phyloP scores from a whole-genome alignment of 2,797 vertebrate species.

The Hipposideros larvatus region DNA sequence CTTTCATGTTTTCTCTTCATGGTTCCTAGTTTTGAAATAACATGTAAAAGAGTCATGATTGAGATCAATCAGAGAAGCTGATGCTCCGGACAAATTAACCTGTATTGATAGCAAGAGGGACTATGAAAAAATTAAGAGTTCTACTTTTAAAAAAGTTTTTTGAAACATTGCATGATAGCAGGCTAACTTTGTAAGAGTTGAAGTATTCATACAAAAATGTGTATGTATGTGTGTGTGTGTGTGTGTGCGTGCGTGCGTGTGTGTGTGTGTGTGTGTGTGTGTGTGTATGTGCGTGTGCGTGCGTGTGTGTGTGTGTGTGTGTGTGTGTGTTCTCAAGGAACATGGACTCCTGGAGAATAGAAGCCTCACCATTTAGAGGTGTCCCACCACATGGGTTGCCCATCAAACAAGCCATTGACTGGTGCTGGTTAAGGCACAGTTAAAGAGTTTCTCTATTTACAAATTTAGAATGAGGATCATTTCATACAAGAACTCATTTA shows the following conservation, averaged over 20 bases:
- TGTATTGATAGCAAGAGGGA: neutral
- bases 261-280: neutral
- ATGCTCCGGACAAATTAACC: neutral
- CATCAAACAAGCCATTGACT: neutral
- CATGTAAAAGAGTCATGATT: neutral
- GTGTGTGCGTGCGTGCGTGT: too few species aligned
- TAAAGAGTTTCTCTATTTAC: neutral
- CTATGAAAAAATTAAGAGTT: neutral
- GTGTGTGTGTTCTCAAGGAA: neutral
- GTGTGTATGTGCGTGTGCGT: neutral
- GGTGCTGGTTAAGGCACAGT: neutral
- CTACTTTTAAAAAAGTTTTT: neutral
- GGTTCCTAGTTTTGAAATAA: neutral
- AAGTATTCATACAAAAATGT: neutral
- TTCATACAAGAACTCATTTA: neutral
- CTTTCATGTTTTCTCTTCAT: neutral
- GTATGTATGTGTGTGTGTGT: neutral
- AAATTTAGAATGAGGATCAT: neutral
- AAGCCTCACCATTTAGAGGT: neutral
- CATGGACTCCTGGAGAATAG: neutral
- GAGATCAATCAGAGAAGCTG: neutral
- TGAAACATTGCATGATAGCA: neutral
- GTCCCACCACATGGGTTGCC: neutral
- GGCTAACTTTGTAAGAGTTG: neutral
- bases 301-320: neutral